A percentile compares a stretch with the other conserved stretches of the same genome.
Evolutionary conservation across 1,140 invertebrate species (phyloP).

Genomic region (Drosophila fuyamai): DNA sequence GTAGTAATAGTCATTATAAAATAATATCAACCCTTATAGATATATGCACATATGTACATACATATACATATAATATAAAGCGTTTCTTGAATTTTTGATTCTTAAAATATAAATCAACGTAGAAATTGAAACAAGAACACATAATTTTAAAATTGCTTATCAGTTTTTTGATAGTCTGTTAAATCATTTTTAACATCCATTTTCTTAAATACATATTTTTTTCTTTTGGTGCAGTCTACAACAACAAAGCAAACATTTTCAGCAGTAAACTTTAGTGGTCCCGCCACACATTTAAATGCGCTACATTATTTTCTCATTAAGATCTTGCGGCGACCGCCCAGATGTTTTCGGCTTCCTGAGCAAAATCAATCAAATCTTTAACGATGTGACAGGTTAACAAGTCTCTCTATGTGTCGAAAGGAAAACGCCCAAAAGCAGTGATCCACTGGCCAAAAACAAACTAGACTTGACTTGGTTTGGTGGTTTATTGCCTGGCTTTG

Average conservation of each 20-base stretch:
- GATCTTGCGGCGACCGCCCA: constrained; percentile 45
- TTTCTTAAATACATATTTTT: not conserved
- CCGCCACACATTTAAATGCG: constrained; percentile 77
- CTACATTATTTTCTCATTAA: constrained; percentile 75
- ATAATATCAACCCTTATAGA: no score
- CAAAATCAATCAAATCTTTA: constrained; percentile 79
- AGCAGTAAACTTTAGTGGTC: constrained; percentile 45
- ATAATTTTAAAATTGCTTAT: no score
- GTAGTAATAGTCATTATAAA: no score
- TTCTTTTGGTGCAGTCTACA: constrained; percentile 6
- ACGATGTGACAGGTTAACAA: constrained; percentile 63
- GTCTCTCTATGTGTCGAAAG: constrained; percentile 15
- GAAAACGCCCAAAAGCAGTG: constrained; percentile 36
- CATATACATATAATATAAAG: no score
- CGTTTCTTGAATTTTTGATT: no score
- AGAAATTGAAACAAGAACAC: no score
- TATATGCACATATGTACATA: no score
- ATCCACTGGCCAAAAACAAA: constrained; percentile 14
- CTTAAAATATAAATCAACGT: no score
- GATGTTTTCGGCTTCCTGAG: constrained; percentile 65
- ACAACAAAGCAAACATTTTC: constrained; percentile 21
- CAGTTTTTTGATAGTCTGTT: no score
- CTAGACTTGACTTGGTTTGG: constrained; percentile 33
- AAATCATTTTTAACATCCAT: not conserved
- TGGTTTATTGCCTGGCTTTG: constrained; percentile 66